phyloP scores from a whole-genome alignment of 2,888 invertebrate species.

The Morpho deidamia region DNA sequence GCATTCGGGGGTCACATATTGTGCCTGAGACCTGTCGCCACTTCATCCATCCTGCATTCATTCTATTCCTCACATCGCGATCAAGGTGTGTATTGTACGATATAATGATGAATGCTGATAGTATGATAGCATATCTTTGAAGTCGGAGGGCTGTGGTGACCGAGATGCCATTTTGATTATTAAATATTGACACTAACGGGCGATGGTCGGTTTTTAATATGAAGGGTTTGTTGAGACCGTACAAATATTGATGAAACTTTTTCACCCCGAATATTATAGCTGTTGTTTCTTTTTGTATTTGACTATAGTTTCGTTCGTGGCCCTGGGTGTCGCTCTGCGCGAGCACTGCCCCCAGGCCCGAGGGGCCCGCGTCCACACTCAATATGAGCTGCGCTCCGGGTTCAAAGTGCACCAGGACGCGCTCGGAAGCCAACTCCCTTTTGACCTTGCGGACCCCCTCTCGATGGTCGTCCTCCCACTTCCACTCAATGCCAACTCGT shows the following conservation, averaged over 20 bases:
- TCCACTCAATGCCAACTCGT: slow-evolving; percentile 5
- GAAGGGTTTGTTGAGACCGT: slow-evolving; percentile 13
- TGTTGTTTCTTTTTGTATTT: slow-evolving; percentile 23
- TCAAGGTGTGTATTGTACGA: too few species aligned
- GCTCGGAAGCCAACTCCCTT: slow-evolving; percentile 14
- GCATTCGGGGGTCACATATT: too few species aligned
- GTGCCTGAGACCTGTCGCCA: too few species aligned
- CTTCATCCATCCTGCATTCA: too few species aligned
- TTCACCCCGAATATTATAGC: slow-evolving; percentile 18
- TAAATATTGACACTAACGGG: too few species aligned
- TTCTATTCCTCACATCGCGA: too few species aligned
- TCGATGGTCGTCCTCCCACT: slow-evolving; percentile 14
- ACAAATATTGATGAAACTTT: slow-evolving; percentile 19
- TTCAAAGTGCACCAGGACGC: slow-evolving; percentile 21
- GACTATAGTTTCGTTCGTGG: slow-evolving; percentile 20
- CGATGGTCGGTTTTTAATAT: too few species aligned
- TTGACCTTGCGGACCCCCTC: slow-evolving; percentile 7
- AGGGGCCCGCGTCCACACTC: slow-evolving; percentile 24
- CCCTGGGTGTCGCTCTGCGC: slow-evolving; percentile 13
- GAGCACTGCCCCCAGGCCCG: slow-evolving; percentile 24
- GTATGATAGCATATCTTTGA: too few species aligned
- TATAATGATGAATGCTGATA: too few species aligned
- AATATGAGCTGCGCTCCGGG: slow-evolving; percentile 18
- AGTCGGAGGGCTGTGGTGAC: too few species aligned
- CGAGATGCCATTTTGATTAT: too few species aligned